These are phyloP conservation scores for Sesia bembeciformis DNA, from an alignment of 2,888 invertebrate species.

Conservation along the genomic window DNA sequence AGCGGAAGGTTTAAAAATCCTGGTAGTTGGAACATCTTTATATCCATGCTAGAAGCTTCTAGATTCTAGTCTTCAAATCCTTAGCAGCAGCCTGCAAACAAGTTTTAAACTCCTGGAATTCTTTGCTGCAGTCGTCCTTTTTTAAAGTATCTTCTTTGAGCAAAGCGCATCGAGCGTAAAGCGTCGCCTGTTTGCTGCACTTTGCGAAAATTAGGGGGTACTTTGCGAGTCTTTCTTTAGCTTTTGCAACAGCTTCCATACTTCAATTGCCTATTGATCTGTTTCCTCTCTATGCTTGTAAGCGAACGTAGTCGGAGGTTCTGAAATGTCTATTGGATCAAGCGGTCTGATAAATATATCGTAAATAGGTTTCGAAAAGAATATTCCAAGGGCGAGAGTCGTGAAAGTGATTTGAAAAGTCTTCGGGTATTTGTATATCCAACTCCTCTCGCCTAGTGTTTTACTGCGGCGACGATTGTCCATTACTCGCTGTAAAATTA, in stretches of 20 bases:
- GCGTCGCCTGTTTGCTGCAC: slow-evolving; percentile 79
- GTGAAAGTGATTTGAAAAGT: slow-evolving; percentile 72
- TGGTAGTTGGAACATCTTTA: slow-evolving; percentile 40
- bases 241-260: slow-evolving; percentile 89
- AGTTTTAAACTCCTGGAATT: slow-evolving; percentile 83
- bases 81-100: slow-evolving; percentile 83
- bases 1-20: slow-evolving; percentile 62
- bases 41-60: background rate
- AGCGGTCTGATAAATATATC: slow-evolving; percentile 70
- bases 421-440: slow-evolving; percentile 76
- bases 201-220: slow-evolving; percentile 83
- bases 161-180: slow-evolving; percentile 88
- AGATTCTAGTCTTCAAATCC: slow-evolving; percentile 80
- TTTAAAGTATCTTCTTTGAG: slow-evolving; percentile 80
- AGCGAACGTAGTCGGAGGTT: slow-evolving; percentile 38
- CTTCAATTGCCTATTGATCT: slow-evolving; percentile 10
- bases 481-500: slow-evolving; percentile 44
- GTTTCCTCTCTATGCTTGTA: slow-evolving; percentile 8
- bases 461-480: slow-evolving; percentile 48
- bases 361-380: slow-evolving; percentile 84
- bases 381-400: slow-evolving; percentile 61
- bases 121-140: slow-evolving; percentile 82
- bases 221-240: slow-evolving; percentile 80
- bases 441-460: slow-evolving; percentile 71
- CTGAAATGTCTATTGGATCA: slow-evolving; percentile 28